Evolutionary conservation across 2,797 vertebrate species (phyloP).

Genomic region (Micropoecilia bifurca): DNA sequence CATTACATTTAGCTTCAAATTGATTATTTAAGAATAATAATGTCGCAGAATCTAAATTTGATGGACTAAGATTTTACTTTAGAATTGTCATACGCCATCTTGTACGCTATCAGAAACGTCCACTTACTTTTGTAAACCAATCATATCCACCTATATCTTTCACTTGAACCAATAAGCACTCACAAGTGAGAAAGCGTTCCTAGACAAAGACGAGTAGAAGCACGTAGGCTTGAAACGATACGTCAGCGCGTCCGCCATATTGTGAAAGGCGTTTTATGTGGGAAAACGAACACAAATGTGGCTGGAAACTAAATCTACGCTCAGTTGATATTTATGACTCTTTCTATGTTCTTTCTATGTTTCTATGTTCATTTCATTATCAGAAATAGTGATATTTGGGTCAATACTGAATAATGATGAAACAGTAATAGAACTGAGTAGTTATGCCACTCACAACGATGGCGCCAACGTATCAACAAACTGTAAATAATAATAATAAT

Average conservation of each 20-base stretch:
- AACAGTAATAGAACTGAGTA: neutral
- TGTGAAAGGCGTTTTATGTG: neutral
- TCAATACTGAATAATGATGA: neutral
- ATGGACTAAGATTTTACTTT: conserved; percentile 2
- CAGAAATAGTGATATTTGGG: neutral
- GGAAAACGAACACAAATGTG: neutral
- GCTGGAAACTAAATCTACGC: neutral
- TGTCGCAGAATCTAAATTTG: conserved; percentile 31
- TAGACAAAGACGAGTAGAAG: neutral
- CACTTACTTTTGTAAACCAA: conserved; percentile 55
- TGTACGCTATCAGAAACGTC: conserved; percentile 17
- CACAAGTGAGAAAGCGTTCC: neutral
- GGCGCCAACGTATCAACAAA: neutral
- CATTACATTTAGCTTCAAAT: fast-evolving
- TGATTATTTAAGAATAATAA: fast-evolving
- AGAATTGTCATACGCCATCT: conserved; percentile 16
- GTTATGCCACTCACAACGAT: neutral
- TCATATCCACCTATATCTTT: conserved; percentile 29
- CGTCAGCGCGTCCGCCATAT: neutral
- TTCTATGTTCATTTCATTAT: neutral
- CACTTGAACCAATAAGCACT: conserved; percentile 23
- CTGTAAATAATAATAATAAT: neutral
- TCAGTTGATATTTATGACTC: neutral
- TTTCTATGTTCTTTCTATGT: too few relatives aligned
- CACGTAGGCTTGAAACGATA: neutral